Evolutionary conservation across 2,113 vertebrate genomes (phyloP), one percentile per base, ranked within the genome.

Genomic region (Cheilinus undulatus): DNA sequence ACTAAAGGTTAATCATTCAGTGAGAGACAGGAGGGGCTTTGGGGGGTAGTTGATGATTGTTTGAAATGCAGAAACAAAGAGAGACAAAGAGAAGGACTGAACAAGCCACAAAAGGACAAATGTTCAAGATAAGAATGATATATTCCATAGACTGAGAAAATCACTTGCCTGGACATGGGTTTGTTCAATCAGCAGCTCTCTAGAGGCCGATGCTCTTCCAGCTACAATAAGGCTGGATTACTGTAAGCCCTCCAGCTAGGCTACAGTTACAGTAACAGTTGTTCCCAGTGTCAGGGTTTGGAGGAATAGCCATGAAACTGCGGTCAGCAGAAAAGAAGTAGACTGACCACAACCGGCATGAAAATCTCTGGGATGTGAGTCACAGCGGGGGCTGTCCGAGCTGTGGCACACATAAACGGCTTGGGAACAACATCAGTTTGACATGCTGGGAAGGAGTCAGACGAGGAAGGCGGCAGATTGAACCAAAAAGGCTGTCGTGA

Each of bases 321-420:
- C 82, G 87, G 60, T 78, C 81, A 72, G 73, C 77, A 85, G 64
- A 57, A 74, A 62, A 81, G 70, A 57, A 9, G 60, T 34, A 56
- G 60, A 71, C 70, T 77, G 76, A 89, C 86, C 86, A 76, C 90
- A 88, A 85, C 80, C 58, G 68, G 74, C 76, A 67, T 50, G 62
- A 59, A 83, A 76, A 83, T 86, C 69, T 78, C 73, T 80, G 30
- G 53, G 75, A 73, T 52, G 68, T 88, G 88, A 92, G 78, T 92
- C 91, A 92, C 50, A 52, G 46, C 26, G n/a, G 20, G 51, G 68
- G 59, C 70, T 17, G 59, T 82, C 69, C 62, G 72, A 69, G 73
- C 78, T 53, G 68, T 48, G 75, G 69, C 64, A 73, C 74, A 61
- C 64, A 85, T 84, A 78, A 79, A 84, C 85, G 86, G 76, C 43